phyloP scores from a whole-genome alignment of 2,888 invertebrate genomes.

The Xanthia togata region DNA sequence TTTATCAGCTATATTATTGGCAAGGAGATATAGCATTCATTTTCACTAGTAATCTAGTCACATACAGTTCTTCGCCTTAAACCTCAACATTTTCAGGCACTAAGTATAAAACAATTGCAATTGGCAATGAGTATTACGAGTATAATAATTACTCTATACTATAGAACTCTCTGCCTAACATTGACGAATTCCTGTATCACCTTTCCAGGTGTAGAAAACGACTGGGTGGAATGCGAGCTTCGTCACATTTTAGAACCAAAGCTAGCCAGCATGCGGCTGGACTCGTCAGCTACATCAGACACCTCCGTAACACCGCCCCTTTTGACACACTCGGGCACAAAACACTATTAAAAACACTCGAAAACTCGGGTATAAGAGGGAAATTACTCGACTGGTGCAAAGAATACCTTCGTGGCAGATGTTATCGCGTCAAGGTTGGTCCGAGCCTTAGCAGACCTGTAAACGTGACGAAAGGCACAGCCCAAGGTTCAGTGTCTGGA shows the following conservation, averaged over 20 bases:
- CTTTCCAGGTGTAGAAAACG: conserved; percentile 92
- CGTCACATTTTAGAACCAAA: conserved; percentile 94
- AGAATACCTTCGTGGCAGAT: too few relatives aligned
- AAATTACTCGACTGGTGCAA: too few relatives aligned
- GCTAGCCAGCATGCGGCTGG: conserved; percentile 91
- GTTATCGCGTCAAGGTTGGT: too few relatives aligned
- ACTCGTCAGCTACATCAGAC: conserved; percentile 92
- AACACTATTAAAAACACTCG: too few relatives aligned
- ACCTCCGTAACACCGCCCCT: conserved; percentile 94
- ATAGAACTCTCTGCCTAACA: background rate
- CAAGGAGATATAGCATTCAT: background rate
- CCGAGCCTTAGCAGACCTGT: too few relatives aligned
- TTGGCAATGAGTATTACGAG: too few relatives aligned
- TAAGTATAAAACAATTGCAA: too few relatives aligned
- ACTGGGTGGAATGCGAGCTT: conserved; percentile 96
- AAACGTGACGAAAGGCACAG: too few relatives aligned
- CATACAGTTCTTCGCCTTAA: background rate
- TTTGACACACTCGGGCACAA: too few relatives aligned
- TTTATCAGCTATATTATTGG: background rate
- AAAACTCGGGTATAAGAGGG: too few relatives aligned
- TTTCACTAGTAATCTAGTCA: background rate
- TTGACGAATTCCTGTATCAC: background rate
- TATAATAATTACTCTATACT: too few relatives aligned
- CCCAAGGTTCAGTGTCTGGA: too few relatives aligned
- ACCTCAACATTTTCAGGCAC: background rate